phyloP scores from a whole-genome alignment of 2,113 vertebrate genomes.

The Ammospiza nelsoni region DNA sequence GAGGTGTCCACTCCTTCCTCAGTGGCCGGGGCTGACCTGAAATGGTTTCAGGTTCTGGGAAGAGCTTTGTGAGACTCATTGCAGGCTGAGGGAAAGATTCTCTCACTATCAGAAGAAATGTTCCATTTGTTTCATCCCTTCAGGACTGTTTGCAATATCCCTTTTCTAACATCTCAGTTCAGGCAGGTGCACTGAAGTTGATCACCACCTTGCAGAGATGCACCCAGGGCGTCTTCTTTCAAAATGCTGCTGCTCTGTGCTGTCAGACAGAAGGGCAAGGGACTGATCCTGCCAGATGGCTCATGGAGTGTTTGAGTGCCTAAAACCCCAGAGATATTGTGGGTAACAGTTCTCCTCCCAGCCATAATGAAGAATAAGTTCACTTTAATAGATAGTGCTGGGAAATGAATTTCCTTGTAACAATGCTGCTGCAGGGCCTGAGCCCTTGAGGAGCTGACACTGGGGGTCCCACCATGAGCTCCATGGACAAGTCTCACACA shows the following conservation, averaged over 20 bases:
- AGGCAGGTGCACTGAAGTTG: background rate
- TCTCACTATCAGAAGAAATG: background rate
- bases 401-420: background rate
- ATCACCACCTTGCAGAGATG: background rate
- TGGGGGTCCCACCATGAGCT: background rate
- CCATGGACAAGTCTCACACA: background rate
- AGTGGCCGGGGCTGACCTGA: background rate
- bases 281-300: background rate
- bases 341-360: background rate
- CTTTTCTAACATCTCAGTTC: background rate
- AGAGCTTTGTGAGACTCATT: background rate
- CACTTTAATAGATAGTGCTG: background rate
- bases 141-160: background rate
- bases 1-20: background rate
- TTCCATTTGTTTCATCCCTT: background rate
- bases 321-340: background rate
- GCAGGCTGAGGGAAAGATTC: background rate
- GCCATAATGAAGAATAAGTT: background rate
- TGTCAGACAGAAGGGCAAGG: background rate
- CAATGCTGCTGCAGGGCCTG: background rate
- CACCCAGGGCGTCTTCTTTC: background rate
- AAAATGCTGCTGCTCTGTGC: slow-evolving; percentile 6
- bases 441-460: background rate
- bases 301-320: background rate
- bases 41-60: background rate